Evolutionary conservation across 2,888 invertebrate genomes (phyloP), one percentile per base, ranked within the genome.

Genomic region (Marronus borbonicus): DNA sequence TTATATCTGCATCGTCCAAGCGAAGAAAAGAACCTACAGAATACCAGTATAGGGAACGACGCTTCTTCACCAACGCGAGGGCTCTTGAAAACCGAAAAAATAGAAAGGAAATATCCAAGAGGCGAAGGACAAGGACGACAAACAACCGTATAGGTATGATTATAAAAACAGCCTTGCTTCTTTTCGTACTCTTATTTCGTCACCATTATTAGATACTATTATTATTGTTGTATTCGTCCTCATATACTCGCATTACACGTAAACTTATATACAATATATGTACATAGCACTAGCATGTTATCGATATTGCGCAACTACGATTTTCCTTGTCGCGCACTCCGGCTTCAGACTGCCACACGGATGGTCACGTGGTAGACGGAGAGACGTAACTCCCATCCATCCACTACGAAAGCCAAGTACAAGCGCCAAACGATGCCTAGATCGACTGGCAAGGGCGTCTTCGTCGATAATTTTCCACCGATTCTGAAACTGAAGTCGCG

Each of bases 281-380:
- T 74, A 72, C 31, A 24, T 24, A 74, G n/a, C 17, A 24, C n/a
- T 20, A 10, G 14, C 5, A 39, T 39, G 72, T 74, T 74, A 74
- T 74, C 72, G 72, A 74, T 62, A 60, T 74, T 74, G 72, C 60
- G 72, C 72, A 74, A 74, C 72, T 60, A 66, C 39, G 39, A 39
- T 68, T 50, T 50, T 52, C 68, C 68, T 68, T n/a, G 68, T 50
- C 68, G 50, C 39, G 24, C 68, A 55, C 50, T 68, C 50, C 5
- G 39, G 17, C 55, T 20, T 55, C 20, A 8, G 55, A 55, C 20
- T 20, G 55, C 55, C 20, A 55, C 55, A 55, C 72, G 72, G 60
- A 60, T 44, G 20, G n/a, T 74, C 72, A 74, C 72, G 72, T 74
- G 72, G 44, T 44, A 44, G 44, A 44, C 44, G 44, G 44, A 44